Evolutionary conservation across 2,113 vertebrate genomes (phyloP).

Genomic region (Equus quagga): DNA sequence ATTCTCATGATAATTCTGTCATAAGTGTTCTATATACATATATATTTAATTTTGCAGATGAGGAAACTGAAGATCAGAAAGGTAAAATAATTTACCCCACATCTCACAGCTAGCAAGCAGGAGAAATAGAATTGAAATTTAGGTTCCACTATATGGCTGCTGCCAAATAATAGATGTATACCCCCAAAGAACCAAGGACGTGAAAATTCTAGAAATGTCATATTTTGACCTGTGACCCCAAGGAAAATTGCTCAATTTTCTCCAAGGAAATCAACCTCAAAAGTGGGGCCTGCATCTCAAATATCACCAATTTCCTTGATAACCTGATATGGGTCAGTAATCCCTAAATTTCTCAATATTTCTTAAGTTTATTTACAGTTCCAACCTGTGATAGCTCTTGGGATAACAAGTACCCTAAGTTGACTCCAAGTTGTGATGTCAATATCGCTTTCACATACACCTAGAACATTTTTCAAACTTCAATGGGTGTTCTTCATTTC

Average conservation of each 20-base stretch:
- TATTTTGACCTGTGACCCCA: neutral
- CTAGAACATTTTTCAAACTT: neutral
- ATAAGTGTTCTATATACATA: neutral
- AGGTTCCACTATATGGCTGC: neutral
- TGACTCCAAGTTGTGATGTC: neutral
- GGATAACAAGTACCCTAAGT: neutral
- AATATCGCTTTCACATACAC: neutral
- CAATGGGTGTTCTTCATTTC: neutral
- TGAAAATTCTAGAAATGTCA: neutral
- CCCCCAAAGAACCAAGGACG: neutral
- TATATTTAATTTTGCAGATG: neutral
- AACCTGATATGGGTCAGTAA: neutral
- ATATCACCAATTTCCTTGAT: neutral
- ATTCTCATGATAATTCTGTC: neutral
- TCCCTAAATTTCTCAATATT: neutral
- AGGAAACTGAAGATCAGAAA: neutral
- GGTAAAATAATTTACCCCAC: neutral
- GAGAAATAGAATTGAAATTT: conserved; percentile 32
- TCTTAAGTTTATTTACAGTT: neutral
- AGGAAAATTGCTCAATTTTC: neutral
- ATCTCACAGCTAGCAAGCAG: neutral
- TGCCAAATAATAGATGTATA: neutral
- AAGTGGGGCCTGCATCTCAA: neutral
- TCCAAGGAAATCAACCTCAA: conserved; percentile 3
- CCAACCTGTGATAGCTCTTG: neutral